Base-by-base conservation (phyloP, 2,797 vertebrate species). In the Psittacula echo region DNA sequence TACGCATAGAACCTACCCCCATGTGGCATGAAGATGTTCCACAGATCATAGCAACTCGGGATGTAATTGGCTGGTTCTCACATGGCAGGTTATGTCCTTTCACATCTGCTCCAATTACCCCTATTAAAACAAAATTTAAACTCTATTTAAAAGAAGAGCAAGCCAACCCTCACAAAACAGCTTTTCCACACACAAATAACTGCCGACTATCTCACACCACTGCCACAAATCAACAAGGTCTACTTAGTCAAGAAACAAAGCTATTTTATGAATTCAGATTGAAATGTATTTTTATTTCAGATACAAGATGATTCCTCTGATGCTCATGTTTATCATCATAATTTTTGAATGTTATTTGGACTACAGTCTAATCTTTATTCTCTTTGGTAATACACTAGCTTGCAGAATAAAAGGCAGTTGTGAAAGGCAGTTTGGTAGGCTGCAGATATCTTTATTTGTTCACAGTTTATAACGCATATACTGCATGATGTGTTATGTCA, bases 21-120 rank as follows among this genome's bases (percentile, higher is more conserved):
- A 99, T 99, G 98, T 99, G 99, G 97, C 99, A 99, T 7, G 99
- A 99, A 42, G 99, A 99, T 22, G 99, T 99, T 93, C 99, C 99
- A 93, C 99, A 99, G 97, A 99, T 99, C 97, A 99, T 88, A 32
- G 99, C 99, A 95, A 99, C 83, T 62, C 99, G 98, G 34, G 99
- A 98, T 1, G 98, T 98, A 97, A 99, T 97, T 21, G 99, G 98
- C 94, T 97, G 98, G 75, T 98, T 97, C 94, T 99, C 99, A 96
- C 99, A 99, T 4, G 98, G 97, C 50, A 99, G 97, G 88, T 98
- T 94, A 9, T 98, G 97, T 82, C 99, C 99, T 93, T 95, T 98
- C 70, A 99, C 98, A 87, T 99, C 98, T 89, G 99, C 99, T 90
- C 99, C 99, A n/a, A 99, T 99, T 95, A 99, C 98, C 93, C 99